Percentiles rank a stretch among this genome's conserved stretches.
Conservation (phyloP, 2,113 vertebrate species). For the Boleophthalmus pectinirostris region DNA sequence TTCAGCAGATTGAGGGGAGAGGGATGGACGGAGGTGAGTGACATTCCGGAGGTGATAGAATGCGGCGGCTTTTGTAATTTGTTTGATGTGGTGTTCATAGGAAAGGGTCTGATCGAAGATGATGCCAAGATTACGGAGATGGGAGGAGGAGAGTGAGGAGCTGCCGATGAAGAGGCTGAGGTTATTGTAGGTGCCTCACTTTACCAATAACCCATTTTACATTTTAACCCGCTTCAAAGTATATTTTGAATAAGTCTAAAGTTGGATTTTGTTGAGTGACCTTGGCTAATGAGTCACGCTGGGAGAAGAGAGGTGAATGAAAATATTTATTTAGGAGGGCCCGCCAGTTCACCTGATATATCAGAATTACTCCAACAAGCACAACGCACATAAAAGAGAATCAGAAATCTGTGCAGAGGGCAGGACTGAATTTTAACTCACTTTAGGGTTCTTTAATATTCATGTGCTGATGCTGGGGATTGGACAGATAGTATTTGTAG, state of each 20-base stretch:
- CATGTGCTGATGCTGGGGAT: not conserved
- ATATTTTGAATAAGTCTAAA: conserved; percentile 2
- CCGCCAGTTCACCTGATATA: not conserved
- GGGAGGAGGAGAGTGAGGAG: too few relatives aligned
- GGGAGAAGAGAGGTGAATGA: conserved; percentile 8
- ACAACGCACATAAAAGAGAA: not conserved
- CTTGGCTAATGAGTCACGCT: not conserved
- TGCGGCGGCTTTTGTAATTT: too few relatives aligned
- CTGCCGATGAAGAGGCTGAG: too few relatives aligned
- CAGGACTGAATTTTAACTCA: not conserved
- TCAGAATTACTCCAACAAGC: not conserved
- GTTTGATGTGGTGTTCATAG: too few relatives aligned
- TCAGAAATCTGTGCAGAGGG: not conserved
- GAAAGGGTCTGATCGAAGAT: too few relatives aligned
- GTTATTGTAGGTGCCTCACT: not conserved
- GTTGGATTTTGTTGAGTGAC: conserved; percentile 8
- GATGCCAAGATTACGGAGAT: too few relatives aligned
- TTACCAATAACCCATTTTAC: not conserved
- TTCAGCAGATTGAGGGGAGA: too few relatives aligned
- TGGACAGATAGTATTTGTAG: not conserved
- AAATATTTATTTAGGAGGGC: not conserved
- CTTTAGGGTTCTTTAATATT: not conserved
- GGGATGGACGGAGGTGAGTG: too few relatives aligned
- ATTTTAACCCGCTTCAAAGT: not conserved
- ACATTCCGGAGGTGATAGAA: too few relatives aligned